These are phyloP conservation scores for Hypomesus transpacificus DNA, from an alignment of 2,113 vertebrate species.

Conservation along the genomic window DNA sequence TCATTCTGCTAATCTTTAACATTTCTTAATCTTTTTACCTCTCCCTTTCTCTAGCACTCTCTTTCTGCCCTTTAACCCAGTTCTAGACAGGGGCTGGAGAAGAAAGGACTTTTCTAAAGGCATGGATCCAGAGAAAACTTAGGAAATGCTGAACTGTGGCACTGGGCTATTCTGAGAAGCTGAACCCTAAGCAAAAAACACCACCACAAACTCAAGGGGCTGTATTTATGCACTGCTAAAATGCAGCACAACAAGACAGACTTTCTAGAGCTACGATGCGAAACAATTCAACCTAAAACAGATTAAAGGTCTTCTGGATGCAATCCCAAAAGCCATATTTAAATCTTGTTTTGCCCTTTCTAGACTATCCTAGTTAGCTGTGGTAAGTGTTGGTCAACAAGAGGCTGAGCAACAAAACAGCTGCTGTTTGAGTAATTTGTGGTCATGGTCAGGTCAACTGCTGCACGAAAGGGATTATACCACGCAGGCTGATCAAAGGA, in stretches of 20 bases:
- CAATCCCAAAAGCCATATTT: no score
- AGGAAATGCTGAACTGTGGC: constrained; percentile 58
- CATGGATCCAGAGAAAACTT: constrained; percentile 35
- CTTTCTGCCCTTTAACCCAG: neutral
- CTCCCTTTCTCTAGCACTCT: constrained; percentile 7
- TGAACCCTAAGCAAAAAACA: constrained; percentile 14
- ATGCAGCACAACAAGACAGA: no score
- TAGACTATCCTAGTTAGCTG: no score
- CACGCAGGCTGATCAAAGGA: constrained; percentile 35
- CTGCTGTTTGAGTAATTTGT: neutral
- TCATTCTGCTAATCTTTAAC: no score
- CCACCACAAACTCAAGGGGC: neutral
- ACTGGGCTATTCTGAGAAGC: constrained; percentile 47
- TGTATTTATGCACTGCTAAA: neutral
- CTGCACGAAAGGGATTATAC: constrained; percentile 22
- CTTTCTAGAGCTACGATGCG: no score
- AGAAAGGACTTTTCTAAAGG: constrained; percentile 32
- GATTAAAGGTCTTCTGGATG: no score
- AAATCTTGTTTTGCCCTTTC: no score
- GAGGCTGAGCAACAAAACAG: neutral
- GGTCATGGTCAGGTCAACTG: neutral
- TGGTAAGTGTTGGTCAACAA: neutral
- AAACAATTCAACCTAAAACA: no score
- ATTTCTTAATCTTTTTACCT: constrained; percentile 6
- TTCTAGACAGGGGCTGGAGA: constrained; percentile 13